Conservation (phyloP, 2,113 vertebrate species). For the Syngnathoides biaculeatus region DNA sequence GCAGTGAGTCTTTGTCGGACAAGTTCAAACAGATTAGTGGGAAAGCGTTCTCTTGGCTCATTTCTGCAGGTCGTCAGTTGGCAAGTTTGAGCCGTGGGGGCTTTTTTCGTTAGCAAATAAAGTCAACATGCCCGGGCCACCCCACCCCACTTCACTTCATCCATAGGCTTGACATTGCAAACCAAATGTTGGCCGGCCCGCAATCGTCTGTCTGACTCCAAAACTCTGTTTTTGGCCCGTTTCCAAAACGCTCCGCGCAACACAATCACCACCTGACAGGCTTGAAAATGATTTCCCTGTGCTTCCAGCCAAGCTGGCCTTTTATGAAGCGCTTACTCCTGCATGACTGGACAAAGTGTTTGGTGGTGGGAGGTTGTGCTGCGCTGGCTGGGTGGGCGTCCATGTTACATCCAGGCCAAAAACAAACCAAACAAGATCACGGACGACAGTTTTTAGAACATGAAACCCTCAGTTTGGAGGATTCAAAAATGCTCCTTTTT, state of each 20-base stretch:
- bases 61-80: neutral
- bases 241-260: conserved; percentile 1
- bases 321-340: conserved; percentile 40
- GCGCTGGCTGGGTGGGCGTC: conserved; percentile 9
- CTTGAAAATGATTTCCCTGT: conserved; percentile 12
- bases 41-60: conserved; percentile 12
- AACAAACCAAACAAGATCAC: conserved; percentile 7
- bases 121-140: conserved; percentile 41
- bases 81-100: neutral
- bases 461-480: conserved; percentile 10
- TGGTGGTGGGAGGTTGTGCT: conserved; percentile 26
- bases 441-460: conserved; percentile 33
- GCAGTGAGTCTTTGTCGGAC: conserved; percentile 5
- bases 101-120: conserved; percentile 36
- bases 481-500: neutral
- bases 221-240: conserved; percentile 11
- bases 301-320: conserved; percentile 30
- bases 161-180: conserved; percentile 11
- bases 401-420: conserved; percentile 4
- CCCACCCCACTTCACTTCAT: conserved; percentile 16
- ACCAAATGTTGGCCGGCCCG: conserved; percentile 1
- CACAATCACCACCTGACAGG: conserved; percentile 10
- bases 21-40: conserved; percentile 19
- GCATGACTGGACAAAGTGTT: conserved; percentile 40
- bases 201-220: neutral